These are phyloP conservation scores for Phainopepla nitens DNA, from an alignment of 2,113 vertebrate species.

Conservation along the genomic window DNA sequence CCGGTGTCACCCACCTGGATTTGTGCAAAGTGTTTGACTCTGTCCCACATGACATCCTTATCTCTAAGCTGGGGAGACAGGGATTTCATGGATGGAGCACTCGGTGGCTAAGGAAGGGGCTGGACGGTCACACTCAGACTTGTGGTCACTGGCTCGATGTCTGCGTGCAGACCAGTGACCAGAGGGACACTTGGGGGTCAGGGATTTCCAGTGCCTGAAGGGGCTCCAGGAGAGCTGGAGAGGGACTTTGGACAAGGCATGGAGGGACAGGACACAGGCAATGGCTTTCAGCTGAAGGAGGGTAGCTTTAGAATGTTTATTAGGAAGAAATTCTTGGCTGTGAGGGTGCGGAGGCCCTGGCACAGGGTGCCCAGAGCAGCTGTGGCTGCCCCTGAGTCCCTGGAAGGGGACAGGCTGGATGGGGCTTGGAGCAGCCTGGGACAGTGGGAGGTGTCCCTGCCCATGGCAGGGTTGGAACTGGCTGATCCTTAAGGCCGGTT, in stretches of 20 bases:
- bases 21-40: too few species aligned
- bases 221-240: background rate
- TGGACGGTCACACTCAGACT: background rate
- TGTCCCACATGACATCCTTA: fast-evolving
- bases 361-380: background rate
- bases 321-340: background rate
- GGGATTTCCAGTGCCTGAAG: background rate
- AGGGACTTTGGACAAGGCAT: fast-evolving
- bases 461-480: background rate
- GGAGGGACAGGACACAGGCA: background rate
- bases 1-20: fast-evolving
- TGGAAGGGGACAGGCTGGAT: background rate
- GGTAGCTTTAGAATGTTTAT: background rate
- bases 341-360: background rate
- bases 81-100: too few species aligned
- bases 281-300: background rate
- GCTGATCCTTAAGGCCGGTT: fast-evolving
- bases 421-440: background rate
- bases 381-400: background rate
- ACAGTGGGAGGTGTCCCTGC: background rate
- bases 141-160: fast-evolving
- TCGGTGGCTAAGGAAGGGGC: fast-evolving
- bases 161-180: fast-evolving
- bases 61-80: background rate
- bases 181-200: fast-evolving